Conservation (phyloP, 1,140 invertebrate genomes). For the Homalodisca vitripennis region DNA sequence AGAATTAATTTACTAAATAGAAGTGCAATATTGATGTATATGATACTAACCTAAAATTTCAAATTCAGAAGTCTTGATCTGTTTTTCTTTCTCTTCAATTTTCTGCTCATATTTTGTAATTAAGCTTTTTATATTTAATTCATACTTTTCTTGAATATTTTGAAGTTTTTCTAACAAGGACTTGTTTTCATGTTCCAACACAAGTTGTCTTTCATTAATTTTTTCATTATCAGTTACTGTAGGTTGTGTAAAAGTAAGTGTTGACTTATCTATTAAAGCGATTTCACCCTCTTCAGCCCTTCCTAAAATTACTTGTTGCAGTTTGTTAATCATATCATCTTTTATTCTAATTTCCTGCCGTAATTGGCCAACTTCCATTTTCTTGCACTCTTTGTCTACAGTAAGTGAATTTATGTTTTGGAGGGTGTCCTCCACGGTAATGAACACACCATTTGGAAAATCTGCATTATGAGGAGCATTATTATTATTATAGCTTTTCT, state of each 20-base stretch:
- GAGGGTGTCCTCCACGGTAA: too few species aligned
- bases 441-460: too few species aligned
- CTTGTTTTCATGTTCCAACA: conserved; percentile 3
- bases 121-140: not conserved
- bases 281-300: too few species aligned
- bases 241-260: too few species aligned
- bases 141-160: not conserved
- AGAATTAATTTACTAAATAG: too few species aligned
- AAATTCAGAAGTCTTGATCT: not conserved
- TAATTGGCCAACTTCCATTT: not conserved
- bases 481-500: too few species aligned
- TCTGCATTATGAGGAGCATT: too few species aligned
- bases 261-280: too few species aligned
- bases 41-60: not conserved
- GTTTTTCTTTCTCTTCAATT: not conserved
- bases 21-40: not conserved
- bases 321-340: not conserved
- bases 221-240: too few species aligned
- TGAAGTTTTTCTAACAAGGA: not conserved
- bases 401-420: too few species aligned
- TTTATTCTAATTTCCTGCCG: not conserved
- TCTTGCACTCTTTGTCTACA: too few species aligned
- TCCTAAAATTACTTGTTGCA: not conserved
- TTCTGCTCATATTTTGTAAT: conserved; percentile 11
- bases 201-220: not conserved